Base-by-base conservation (phyloP, 2,888 invertebrate genomes). In the Cryptocephalus primarius region DNA sequence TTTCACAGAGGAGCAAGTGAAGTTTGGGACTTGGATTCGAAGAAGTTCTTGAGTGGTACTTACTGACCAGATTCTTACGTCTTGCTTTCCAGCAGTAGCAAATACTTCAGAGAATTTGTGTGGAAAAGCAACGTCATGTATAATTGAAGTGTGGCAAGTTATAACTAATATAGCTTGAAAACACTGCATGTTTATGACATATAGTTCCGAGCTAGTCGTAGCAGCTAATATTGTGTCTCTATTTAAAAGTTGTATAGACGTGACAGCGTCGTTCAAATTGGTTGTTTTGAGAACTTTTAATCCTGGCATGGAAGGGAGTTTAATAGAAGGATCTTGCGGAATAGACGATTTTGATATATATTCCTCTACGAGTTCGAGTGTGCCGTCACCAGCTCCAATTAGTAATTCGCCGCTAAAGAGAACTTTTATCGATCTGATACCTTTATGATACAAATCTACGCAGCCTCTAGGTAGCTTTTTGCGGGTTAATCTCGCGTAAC, bases 331-430 rank as follows among this genome's bases (percentile, higher is more conserved):
- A 13, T 53, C 51, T 4, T 42, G 43, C 9, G 40, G 22, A 22
- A 22, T 6, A 41, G 43, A 9, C 33, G 42, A 39, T 11, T 51
- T 51, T 8, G 49, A 45, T 9, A 52, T 45, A 10, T 56, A 57
- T 51, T 69, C 69, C 56, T 80, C 78, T 1, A 87, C 77, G 14
- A 87, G 54, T 53, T 89, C 88, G 0, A 93, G 69, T 0, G 80
- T 81, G 0, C 94, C 94, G 68, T 90, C 85, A 0, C 94, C 94
- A 4, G 85, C 81, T 1, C 93, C 94, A 48, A 93, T 79, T 2
- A 92, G 68, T 14, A 88, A 59, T 49, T 76, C 75, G 0, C 79
- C 79, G 43, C 76, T 74, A 0, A 72, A 72, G 60, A 85, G 66
- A 44, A 84, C 72, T 12, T 80, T 61, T 10, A 87, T 72, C 0